Conservation (phyloP, 2,797 vertebrate genomes). For the Rhynchonycteris naso region DNA sequence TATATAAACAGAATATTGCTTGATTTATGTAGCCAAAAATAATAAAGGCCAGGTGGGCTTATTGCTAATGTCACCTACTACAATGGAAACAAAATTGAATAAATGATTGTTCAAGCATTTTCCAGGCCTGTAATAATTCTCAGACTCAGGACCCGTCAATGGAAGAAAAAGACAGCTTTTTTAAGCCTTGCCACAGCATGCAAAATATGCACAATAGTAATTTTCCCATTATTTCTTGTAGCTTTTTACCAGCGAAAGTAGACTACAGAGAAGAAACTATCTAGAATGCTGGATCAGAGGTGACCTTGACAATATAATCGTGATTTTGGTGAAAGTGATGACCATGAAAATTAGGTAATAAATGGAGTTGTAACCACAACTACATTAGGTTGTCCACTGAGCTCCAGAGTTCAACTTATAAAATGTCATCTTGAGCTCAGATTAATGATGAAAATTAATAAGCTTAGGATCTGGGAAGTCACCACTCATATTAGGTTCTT, state of each 20-base stretch:
- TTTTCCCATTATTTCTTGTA: not conserved
- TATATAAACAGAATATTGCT: not conserved
- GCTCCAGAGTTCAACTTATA: not conserved
- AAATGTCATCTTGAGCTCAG: too few species aligned
- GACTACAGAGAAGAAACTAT: not conserved
- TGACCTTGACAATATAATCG: not conserved
- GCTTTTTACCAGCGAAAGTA: not conserved
- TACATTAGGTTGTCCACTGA: not conserved
- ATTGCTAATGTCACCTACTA: not conserved
- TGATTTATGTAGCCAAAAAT: not conserved
- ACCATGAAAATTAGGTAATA: not conserved
- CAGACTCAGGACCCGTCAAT: not conserved
- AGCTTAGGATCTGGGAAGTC: not conserved
- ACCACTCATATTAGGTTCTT: not conserved
- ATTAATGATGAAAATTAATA: not conserved
- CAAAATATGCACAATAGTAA: not conserved
- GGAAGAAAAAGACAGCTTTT: not conserved
- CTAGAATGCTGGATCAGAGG: not conserved
- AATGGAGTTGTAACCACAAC: not conserved
- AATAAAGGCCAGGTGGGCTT: not conserved
- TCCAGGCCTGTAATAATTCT: not conserved
- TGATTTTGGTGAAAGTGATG: not conserved
- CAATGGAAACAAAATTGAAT: not conserved
- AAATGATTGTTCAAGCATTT: not conserved
- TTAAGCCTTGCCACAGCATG: not conserved